A percentile compares a stretch with the other conserved stretches of the same genome.
phyloP scores from a whole-genome alignment of 1,140 invertebrate species.

The Anagrus nilaparvatae region DNA sequence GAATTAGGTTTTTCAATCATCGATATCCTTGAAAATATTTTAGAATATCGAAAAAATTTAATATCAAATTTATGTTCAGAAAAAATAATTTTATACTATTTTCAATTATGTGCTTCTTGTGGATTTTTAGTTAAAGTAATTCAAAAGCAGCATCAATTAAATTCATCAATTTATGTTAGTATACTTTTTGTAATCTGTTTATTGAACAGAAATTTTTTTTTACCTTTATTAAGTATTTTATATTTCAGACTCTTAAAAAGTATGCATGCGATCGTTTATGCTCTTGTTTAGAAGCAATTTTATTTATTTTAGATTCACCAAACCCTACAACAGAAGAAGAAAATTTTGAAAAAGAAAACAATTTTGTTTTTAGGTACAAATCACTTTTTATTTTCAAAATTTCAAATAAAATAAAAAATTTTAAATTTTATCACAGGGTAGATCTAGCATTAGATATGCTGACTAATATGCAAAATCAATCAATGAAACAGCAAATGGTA shows the following conservation, averaged over 20 bases:
- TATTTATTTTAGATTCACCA: constrained; percentile 26
- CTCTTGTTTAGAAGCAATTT: constrained; percentile 32
- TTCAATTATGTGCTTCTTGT: constrained; percentile 31
- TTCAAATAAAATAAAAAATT: background rate
- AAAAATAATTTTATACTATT: constrained; percentile 31
- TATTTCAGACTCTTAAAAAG: constrained; percentile 30
- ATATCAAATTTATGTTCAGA: constrained; percentile 24
- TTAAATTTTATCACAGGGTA: constrained; percentile 25
- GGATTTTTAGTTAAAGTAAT: constrained; percentile 31
- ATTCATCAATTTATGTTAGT: constrained; percentile 33
- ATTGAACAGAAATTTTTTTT: constrained; percentile 3
- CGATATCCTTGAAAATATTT: constrained; percentile 31
- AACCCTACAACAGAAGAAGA: constrained; percentile 30
- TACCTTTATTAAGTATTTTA: constrained; percentile 8
- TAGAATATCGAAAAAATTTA: constrained; percentile 31
- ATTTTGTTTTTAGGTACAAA: constrained; percentile 35
- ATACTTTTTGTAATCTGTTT: constrained; percentile 5
- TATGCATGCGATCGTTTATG: constrained; percentile 35
- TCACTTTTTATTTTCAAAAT: constrained; percentile 2
- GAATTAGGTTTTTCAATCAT: constrained; percentile 34
- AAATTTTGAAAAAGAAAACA: constrained; percentile 30
- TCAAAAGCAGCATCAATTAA: constrained; percentile 32
- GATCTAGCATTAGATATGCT: constrained; percentile 35
- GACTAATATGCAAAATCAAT: constrained; percentile 24
- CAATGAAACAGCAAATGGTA: constrained; percentile 20